phyloP scores from a whole-genome alignment of 2,888 invertebrate species.

The Andrena trimmerana region DNA sequence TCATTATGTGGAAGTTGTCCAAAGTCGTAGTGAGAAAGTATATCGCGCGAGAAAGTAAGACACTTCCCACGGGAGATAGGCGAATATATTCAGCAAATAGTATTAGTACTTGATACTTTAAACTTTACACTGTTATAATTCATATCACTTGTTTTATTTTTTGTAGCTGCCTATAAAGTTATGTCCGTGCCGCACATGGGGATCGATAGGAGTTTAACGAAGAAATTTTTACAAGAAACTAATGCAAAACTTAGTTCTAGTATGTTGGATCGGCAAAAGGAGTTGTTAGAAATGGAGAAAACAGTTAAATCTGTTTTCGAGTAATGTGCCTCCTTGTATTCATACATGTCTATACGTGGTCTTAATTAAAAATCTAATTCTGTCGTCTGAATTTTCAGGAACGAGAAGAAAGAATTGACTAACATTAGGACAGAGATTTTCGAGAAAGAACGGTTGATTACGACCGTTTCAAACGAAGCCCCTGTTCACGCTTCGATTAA shows the following conservation, averaged over 20 bases:
- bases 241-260: slow-evolving; percentile 19
- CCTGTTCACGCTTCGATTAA: slow-evolving; percentile 72
- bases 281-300: slow-evolving; percentile 43
- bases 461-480: slow-evolving; percentile 61
- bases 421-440: slow-evolving; percentile 71
- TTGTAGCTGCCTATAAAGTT: slow-evolving; percentile 58
- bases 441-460: slow-evolving; percentile 67
- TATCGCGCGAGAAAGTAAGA: slow-evolving; percentile 74
- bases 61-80: background rate
- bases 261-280: slow-evolving; percentile 25
- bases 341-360: background rate
- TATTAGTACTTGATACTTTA: background rate
- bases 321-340: slow-evolving; percentile 41
- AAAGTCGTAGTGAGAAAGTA: slow-evolving; percentile 76
- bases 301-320: slow-evolving; percentile 29
- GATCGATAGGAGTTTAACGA: slow-evolving; percentile 62
- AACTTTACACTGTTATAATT: background rate
- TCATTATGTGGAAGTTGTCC: slow-evolving; percentile 82
- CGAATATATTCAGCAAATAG: no score
- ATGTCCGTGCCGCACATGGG: slow-evolving; percentile 71
- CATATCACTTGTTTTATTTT: slow-evolving; percentile 23
- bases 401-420: slow-evolving; percentile 60
- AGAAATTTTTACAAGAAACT: slow-evolving; percentile 59
- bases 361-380: slow-evolving; percentile 1
- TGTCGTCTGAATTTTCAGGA: slow-evolving; percentile 63